Evolutionary conservation across 2,888 invertebrate species (phyloP), one percentile per base, ranked within the genome.

Genomic region (Protodeltote pygarga): DNA sequence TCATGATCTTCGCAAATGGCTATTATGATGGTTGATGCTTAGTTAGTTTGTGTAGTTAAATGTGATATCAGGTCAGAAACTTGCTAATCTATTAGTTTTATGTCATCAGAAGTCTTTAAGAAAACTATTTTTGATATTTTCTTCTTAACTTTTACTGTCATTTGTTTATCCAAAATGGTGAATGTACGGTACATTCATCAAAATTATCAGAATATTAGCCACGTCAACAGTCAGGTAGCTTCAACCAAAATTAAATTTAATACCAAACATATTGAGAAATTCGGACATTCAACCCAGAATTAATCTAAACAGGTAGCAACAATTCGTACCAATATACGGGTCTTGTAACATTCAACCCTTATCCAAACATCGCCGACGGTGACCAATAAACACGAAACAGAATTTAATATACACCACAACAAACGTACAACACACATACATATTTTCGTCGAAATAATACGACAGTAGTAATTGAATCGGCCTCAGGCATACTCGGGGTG

Each of bases 381-480:
- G 83, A 86, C 87, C 87, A 86, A 88, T 88, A 88, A 88, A 87
- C 83, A 81, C 78, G 80, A 80, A 84, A 85, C 85, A 87, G 84
- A 86, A 87, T 87, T 86, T 71, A 90, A 90, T 89, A 88, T 85
- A 87, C 87, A 87, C 89, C 87, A 75, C 86, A 88, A 80, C 85
- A 83, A 81, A 86, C 67, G 42, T 65, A 69, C 66, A 63, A 83
- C 86, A 87, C 80, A 88, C 87, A 88, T 87, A 89, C 87, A 91
- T 90, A 91, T 89, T 90, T 90, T 89, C 87, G 82, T 85, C 85
- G 83, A 85, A 87, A 90, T 90, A 90, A 90, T 90, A 89, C 87
- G 83, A 87, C 87, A 84, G 89, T 89, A 88, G 91, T 92, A 92
- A 92, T 92, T 90, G 91, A 90, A 90, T 92, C 90, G 88, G 90